phyloP scores from a whole-genome alignment of 2,797 vertebrate genomes.

The Crypturellus tataupa region DNA sequence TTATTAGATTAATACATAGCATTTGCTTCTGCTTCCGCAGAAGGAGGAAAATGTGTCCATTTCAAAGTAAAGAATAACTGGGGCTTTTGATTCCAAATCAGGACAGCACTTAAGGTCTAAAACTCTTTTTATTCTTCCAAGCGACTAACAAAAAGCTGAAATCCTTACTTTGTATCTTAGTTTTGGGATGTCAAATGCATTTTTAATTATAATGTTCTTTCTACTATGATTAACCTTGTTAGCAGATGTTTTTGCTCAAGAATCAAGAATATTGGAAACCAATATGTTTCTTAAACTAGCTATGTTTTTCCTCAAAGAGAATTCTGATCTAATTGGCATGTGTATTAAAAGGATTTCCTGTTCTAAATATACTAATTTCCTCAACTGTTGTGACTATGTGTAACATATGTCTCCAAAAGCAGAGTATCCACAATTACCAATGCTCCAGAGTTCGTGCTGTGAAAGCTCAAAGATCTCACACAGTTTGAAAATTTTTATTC shows the following conservation, averaged over 20 bases:
- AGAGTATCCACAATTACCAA: background rate
- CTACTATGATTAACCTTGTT: conserved; percentile 1
- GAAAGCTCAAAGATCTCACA: conserved; percentile 2
- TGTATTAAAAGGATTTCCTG: conserved; percentile 53
- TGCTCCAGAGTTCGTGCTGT: background rate
- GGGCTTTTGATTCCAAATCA: background rate
- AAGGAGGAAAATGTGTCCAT: background rate
- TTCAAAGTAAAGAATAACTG: background rate
- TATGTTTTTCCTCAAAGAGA: conserved; percentile 42
- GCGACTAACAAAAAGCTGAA: background rate
- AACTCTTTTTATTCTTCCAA: background rate
- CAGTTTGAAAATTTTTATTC: conserved; percentile 11
- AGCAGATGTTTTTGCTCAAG: conserved; percentile 59
- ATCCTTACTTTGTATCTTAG: background rate
- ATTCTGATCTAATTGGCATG: conserved; percentile 48
- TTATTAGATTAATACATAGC: background rate
- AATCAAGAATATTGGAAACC: conserved; percentile 38
- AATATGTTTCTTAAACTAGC: conserved; percentile 43
- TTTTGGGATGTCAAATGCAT: conserved; percentile 1
- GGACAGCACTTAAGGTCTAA: background rate
- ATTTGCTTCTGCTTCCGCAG: background rate
- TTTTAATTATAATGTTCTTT: conserved; percentile 47
- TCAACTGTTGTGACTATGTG: conserved; percentile 16
- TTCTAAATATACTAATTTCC: conserved; percentile 47
- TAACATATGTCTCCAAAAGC: conserved; percentile 53